Evolutionary conservation across 2,797 vertebrate species (phyloP).

Genomic region (Sebastes trivittatus): DNA sequence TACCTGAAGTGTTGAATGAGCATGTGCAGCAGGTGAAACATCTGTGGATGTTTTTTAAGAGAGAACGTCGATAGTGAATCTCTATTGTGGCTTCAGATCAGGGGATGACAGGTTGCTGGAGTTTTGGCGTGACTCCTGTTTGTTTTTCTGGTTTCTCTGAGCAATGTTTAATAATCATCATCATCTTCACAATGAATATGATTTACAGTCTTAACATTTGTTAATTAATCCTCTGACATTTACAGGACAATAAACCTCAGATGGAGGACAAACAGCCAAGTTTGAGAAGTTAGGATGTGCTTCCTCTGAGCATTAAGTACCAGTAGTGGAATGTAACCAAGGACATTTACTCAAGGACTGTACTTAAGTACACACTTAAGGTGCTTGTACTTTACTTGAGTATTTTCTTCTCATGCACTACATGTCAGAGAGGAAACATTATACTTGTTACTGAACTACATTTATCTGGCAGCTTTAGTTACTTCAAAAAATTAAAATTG

Average conservation of each 20-base stretch:
- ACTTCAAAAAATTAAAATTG: too few relatives aligned
- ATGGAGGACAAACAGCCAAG: conserved; percentile 7
- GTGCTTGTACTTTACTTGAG: too few relatives aligned
- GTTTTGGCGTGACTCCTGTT: not conserved
- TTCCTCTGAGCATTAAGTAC: not conserved
- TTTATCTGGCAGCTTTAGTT: too few relatives aligned
- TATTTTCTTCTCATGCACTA: too few relatives aligned
- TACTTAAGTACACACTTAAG: not conserved
- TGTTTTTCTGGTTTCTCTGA: not conserved
- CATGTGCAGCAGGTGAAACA: not conserved
- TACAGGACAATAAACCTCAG: conserved; percentile 41
- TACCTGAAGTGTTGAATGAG: not conserved
- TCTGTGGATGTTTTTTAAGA: not conserved
- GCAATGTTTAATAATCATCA: not conserved
- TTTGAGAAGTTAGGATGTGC: not conserved
- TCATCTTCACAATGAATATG: not conserved
- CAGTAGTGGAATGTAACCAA: not conserved
- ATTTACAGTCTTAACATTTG: conserved; percentile 22
- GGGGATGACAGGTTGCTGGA: not conserved
- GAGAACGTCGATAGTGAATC: not conserved
- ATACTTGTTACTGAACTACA: too few relatives aligned
- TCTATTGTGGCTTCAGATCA: not conserved
- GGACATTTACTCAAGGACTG: not conserved
- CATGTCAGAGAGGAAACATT: too few relatives aligned
- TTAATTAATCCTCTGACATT: conserved; percentile 50